Base-by-base conservation (phyloP, 2,797 vertebrate genomes). In the Girardinus metallicus region DNA sequence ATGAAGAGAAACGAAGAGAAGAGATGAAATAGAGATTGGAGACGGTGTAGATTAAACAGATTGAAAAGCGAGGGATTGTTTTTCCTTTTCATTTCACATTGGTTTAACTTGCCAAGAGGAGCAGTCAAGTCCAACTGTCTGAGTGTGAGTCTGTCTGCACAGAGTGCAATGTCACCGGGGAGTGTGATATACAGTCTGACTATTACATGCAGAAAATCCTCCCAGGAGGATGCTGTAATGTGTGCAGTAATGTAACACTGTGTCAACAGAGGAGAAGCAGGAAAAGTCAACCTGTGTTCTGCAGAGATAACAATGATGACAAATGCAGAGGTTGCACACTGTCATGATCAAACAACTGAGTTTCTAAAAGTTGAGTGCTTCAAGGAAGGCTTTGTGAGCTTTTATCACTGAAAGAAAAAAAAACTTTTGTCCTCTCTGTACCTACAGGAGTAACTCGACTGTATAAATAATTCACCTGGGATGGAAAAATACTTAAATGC, bases 21-120 rank as follows among this genome's bases (percentile, higher is more conserved):
- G 80, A 46, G 73, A 74, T 81, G 75, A 78, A 55, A 84, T 64
- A 81, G 72, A 84, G 81, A 90, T 80, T 74, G 76, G 72, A 82
- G 72, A 83, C 82, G 76, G 78, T 89, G 76, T 71, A 82, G 84
- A 91, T 92, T 89, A 85, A 90, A 89, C 83, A 86, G 87, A 92
- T 90, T 79, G 81, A 76, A 83, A 81, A 81, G 70, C 5, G 11
- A 68, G 44, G 47, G 77, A 83, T 80, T 87, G 88, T 85, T 89
- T 87, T 86, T 82, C 81, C 36, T 77, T 88, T 86, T 80, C 79
- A 82, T 91, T 85, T 88, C 47, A 55, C 83, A 77, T 85, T 79
- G 60, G 64, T 80, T 90, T 88, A 51, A 78, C 71, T 64, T 39
- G 36, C 51, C n/a, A 73, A 41, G 66, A 68, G 46, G 70, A 70